Percentiles rank a stretch among this genome's conserved stretches.
Evolutionary conservation across 2,888 invertebrate species (phyloP).

Genomic region (Hypselothyrea guttata): DNA sequence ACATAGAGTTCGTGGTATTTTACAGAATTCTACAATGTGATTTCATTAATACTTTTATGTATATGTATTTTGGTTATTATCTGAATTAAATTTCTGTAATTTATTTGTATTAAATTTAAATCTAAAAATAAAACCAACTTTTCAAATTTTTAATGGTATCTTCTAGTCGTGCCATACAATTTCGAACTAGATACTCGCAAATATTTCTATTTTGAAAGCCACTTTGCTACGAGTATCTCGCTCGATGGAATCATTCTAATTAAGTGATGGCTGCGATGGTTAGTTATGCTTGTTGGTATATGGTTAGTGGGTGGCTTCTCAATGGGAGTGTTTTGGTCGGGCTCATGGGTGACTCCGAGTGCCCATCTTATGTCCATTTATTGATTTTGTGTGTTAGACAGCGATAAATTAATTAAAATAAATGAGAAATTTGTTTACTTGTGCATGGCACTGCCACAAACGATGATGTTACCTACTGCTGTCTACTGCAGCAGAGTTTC

Average conservation of each 20-base stretch:
- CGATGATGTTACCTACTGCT: background rate
- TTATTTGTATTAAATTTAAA: too few relatives aligned
- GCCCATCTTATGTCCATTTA: conserved; percentile 15
- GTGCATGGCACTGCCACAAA: conserved; percentile 16
- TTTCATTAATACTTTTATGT: too few relatives aligned
- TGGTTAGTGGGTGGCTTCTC: too few relatives aligned
- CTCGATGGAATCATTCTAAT: conserved; percentile 29
- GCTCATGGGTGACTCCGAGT: too few relatives aligned
- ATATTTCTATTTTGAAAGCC: conserved; percentile 17
- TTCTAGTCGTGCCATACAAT: background rate
- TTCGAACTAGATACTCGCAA: conserved; percentile 6
- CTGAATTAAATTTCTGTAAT: too few relatives aligned
- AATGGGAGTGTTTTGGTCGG: too few relatives aligned
- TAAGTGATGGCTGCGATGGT: conserved; percentile 29
- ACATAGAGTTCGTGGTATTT: too few relatives aligned
- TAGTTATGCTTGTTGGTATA: conserved; percentile 4
- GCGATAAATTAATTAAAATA: conserved; percentile 44
- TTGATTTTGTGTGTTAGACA: conserved; percentile 37
- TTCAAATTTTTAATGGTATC: background rate
- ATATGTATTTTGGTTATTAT: too few relatives aligned
- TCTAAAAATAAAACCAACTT: too few relatives aligned
- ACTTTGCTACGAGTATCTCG: background rate
- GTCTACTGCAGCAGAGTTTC: too few relatives aligned
- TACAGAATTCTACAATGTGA: too few relatives aligned
- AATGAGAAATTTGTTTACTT: conserved; percentile 44